Evolutionary conservation across 1,140 invertebrate genomes (phyloP).

Genomic region (Aculops lycopersici): DNA sequence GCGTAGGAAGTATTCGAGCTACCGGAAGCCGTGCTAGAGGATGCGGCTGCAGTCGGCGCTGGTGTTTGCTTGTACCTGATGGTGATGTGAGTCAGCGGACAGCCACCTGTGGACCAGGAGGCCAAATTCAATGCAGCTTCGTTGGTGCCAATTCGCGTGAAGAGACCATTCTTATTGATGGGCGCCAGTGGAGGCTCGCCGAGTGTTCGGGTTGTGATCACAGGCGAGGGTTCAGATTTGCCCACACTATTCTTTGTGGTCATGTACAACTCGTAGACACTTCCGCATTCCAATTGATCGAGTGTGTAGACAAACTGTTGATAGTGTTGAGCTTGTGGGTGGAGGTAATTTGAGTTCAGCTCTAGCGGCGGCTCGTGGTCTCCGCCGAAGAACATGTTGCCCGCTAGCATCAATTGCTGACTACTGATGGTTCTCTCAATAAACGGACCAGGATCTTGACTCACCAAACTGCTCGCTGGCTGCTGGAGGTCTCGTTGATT

Average conservation of each 20-base stretch:
- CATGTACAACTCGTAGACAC: slow-evolving; percentile 48
- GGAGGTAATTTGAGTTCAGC: neutral
- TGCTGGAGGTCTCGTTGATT: neutral
- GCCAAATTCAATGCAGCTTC: slow-evolving; percentile 4
- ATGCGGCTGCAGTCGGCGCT: neutral
- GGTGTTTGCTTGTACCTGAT: slow-evolving; percentile 1
- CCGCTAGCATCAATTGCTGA: no score
- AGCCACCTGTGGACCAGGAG: slow-evolving; percentile 7
- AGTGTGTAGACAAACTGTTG: slow-evolving; percentile 1
- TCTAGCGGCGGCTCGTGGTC: neutral
- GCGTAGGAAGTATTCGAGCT: neutral
- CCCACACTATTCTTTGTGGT: slow-evolving; percentile 58
- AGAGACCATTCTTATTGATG: neutral
- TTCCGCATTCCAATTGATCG: slow-evolving; percentile 25
- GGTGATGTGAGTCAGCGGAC: slow-evolving; percentile 7
- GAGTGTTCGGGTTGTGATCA: slow-evolving; percentile 9
- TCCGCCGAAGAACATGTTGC: neutral
- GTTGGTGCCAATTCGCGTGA: neutral
- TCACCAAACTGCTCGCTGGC: neutral
- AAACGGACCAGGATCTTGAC: neutral
- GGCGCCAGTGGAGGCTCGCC: slow-evolving; percentile 8
- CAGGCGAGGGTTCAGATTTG: slow-evolving; percentile 36
- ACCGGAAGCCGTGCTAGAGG: neutral
- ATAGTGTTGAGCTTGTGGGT: neutral
- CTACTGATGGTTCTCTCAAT: neutral